These are phyloP conservation scores for Sympetrum striolatum DNA, from an alignment of 2,888 invertebrate genomes.

Conservation along the genomic window DNA sequence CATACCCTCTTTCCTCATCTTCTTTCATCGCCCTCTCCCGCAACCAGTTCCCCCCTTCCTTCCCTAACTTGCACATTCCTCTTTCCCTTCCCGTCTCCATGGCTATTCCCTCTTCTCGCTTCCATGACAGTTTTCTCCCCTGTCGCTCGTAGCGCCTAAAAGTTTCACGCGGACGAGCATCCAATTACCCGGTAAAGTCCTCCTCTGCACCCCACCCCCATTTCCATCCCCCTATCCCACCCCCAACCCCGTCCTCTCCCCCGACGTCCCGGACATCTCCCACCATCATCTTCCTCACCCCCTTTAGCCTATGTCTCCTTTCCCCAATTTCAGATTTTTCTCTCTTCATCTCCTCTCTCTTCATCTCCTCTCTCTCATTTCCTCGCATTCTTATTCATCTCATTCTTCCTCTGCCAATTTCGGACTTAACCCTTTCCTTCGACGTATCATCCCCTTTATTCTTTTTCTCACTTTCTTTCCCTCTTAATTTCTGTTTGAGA, in stretches of 20 bases:
- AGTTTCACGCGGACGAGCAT: neutral
- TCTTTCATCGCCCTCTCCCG: neutral
- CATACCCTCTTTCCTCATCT: neutral
- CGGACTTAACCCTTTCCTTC: neutral
- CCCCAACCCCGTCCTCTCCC: neutral
- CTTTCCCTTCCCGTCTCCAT: neutral
- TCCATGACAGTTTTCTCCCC: neutral
- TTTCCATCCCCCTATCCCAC: too few species aligned
- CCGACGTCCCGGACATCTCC: neutral
- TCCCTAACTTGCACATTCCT: neutral
- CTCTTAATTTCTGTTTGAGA: neutral
- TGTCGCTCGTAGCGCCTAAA: neutral
- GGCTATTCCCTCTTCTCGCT: neutral
- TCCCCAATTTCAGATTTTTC: neutral
- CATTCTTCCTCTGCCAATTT: neutral
- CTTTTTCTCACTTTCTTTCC: neutral
- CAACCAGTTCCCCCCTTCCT: neutral
- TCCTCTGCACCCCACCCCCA: neutral
- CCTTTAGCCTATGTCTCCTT: neutral
- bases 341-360: neutral
- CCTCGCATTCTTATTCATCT: neutral
- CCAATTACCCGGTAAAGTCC: neutral
- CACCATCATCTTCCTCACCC: neutral
- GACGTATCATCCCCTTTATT: neutral
- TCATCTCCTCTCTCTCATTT: neutral